Evolutionary conservation across 2,113 vertebrate species (phyloP).

Genomic region (Lutjanus erythropterus): DNA sequence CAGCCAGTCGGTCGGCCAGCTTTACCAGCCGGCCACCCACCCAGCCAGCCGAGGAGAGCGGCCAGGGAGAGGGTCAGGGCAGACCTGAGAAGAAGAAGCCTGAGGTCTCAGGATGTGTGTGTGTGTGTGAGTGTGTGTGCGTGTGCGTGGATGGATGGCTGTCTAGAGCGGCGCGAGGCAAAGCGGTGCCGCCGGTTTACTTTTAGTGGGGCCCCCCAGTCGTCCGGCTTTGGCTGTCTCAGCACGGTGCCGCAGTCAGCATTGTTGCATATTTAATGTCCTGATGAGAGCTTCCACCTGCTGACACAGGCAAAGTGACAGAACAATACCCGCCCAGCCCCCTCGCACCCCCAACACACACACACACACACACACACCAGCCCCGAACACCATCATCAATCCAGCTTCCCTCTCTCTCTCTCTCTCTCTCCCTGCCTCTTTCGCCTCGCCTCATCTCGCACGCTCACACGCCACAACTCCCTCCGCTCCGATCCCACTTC

Average conservation of each 20-base stretch:
- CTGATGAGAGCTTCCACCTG: slow-evolving; percentile 97
- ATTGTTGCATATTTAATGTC: slow-evolving; percentile 99
- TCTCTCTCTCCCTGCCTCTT: slow-evolving; percentile 40
- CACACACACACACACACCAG: slow-evolving; percentile 31
- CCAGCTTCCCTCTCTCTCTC: slow-evolving; percentile 84
- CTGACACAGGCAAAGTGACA: slow-evolving; percentile 99
- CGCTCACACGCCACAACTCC: slow-evolving; percentile 62
- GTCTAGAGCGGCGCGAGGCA: not conserved
- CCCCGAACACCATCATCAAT: slow-evolving; percentile 90
- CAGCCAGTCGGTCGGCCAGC: slow-evolving; percentile 23
- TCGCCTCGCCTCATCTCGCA: slow-evolving; percentile 62
- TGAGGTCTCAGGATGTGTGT: slow-evolving; percentile 17
- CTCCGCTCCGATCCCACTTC: slow-evolving; percentile 61
- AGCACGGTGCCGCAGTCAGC: slow-evolving; percentile 96
- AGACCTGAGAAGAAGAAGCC: slow-evolving; percentile 32
- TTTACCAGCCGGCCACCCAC: slow-evolving; percentile 14
- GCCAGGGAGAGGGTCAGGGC: slow-evolving; percentile 21
- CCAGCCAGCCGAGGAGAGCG: slow-evolving; percentile 12
- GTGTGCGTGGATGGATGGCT: slow-evolving; percentile 17
- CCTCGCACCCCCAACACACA: slow-evolving; percentile 61
- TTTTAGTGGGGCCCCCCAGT: slow-evolving; percentile 69
- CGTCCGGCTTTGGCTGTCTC: slow-evolving; percentile 88
- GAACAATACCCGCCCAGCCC: slow-evolving; percentile 90
- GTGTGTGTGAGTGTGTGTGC: not conserved
- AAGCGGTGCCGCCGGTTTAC: slow-evolving; percentile 52